phyloP scores from a whole-genome alignment of 2,113 vertebrate species.

The Panurus biarmicus region DNA sequence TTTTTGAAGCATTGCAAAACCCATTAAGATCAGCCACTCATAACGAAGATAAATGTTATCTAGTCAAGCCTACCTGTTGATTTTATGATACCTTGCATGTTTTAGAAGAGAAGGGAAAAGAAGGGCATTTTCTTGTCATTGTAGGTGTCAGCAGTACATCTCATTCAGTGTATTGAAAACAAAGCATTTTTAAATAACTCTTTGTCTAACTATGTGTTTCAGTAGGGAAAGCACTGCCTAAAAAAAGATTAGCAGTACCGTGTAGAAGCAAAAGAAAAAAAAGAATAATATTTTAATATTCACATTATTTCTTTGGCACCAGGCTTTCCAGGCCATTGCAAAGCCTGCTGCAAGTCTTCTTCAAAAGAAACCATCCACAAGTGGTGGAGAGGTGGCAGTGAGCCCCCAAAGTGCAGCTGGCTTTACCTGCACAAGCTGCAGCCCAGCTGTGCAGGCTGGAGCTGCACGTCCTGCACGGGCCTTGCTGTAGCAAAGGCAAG shows the following conservation, averaged over 20 bases:
- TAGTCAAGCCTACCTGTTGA: not conserved
- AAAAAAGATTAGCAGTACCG: not conserved
- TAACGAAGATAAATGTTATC: not conserved
- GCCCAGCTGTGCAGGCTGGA: not conserved
- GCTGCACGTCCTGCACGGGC: fast-evolving
- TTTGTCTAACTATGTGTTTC: not conserved
- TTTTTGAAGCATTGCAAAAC: not conserved
- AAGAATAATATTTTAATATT: not conserved
- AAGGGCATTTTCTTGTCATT: not conserved
- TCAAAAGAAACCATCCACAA: not conserved
- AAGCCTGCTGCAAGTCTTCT: not conserved
- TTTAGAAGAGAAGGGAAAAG: not conserved
- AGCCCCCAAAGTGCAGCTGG: not conserved
- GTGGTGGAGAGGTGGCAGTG: not conserved
- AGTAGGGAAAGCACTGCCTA: not conserved
- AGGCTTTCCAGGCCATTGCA: not conserved
- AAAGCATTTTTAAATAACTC: not conserved
- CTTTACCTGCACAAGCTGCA: not conserved
- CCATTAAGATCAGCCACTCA: not conserved
- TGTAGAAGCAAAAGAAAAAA: not conserved
- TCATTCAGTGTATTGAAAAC: not conserved
- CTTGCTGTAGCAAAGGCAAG: not conserved
- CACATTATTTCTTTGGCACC: not conserved
- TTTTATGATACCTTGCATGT: constrained; percentile 2
- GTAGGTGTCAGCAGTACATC: not conserved